These are phyloP conservation scores for Sphaerophoria taeniata DNA, from an alignment of 2,888 invertebrate species.

Conservation along the genomic window DNA sequence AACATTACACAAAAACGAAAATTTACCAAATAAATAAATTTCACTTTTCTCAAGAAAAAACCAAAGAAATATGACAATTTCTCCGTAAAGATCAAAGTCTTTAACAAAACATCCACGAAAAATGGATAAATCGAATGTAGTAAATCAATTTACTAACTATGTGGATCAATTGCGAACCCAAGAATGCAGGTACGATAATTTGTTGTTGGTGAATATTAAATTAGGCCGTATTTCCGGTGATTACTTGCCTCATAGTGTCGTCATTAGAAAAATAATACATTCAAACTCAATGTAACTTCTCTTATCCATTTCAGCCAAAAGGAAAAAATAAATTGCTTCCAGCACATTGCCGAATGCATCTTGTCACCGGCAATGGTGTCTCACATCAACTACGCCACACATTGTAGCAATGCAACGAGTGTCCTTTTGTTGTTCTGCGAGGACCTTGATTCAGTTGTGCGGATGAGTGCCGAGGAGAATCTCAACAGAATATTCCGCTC, in stretches of 20 bases:
- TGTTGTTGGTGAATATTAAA: slow-evolving; percentile 7
- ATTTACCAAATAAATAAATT: slow-evolving; percentile 63
- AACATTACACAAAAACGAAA: slow-evolving; percentile 60
- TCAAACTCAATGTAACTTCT: slow-evolving; percentile 25
- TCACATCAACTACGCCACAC: slow-evolving; percentile 86
- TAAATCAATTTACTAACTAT: slow-evolving; percentile 79
- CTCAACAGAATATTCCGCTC: slow-evolving; percentile 90
- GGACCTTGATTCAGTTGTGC: slow-evolving; percentile 90
- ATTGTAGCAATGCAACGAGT: slow-evolving; percentile 88
- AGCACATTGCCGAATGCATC: slow-evolving; percentile 89
- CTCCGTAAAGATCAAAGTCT: slow-evolving; percentile 16
- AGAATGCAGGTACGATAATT: slow-evolving; percentile 81
- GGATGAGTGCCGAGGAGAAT: slow-evolving; percentile 92
- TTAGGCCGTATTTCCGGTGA: slow-evolving; percentile 54
- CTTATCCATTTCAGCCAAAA: slow-evolving; percentile 85
- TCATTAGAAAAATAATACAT: slow-evolving; percentile 1
- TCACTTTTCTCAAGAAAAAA: not conserved
- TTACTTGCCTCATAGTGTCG: slow-evolving; percentile 19
- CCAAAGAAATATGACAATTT: slow-evolving; percentile 47
- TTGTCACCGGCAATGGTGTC: slow-evolving; percentile 82
- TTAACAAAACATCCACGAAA: not conserved
- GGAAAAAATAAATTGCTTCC: slow-evolving; percentile 89
- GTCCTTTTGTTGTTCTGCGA: slow-evolving; percentile 88
- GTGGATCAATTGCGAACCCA: slow-evolving; percentile 82
- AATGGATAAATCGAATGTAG: slow-evolving; percentile 79